Evolutionary conservation across 2,113 vertebrate species (phyloP).

Genomic region (Blennius ocellaris): DNA sequence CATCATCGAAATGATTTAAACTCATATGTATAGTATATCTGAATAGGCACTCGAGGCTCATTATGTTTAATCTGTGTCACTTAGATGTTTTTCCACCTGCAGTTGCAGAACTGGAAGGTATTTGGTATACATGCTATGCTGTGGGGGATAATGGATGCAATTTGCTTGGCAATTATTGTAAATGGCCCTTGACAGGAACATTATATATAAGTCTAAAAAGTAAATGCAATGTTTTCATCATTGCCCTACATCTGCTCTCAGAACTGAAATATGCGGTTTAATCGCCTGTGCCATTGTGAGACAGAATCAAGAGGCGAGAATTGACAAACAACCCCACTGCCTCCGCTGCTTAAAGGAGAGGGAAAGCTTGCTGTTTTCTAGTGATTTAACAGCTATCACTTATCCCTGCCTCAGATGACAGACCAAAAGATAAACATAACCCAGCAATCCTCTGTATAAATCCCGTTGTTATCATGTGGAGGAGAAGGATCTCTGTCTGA

Average conservation of each 20-base stretch:
- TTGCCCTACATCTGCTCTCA: slow-evolving; percentile 30
- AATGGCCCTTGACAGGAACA: slow-evolving; percentile 53
- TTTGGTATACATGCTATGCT: slow-evolving; percentile 9
- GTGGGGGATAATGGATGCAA: slow-evolving; percentile 37
- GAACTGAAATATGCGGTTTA: slow-evolving; percentile 37
- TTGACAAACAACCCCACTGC: slow-evolving; percentile 36
- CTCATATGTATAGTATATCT: neutral
- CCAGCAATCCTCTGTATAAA: slow-evolving; percentile 11
- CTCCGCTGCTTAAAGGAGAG: slow-evolving; percentile 6
- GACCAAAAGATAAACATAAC: slow-evolving; percentile 39
- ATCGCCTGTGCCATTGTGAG: slow-evolving; percentile 34
- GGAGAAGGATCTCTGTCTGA: slow-evolving; percentile 37
- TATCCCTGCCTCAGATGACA: slow-evolving; percentile 29
- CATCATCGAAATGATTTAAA: neutral
- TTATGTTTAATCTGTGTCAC: slow-evolving; percentile 7
- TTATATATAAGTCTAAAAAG: slow-evolving; percentile 26
- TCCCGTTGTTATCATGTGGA: slow-evolving; percentile 22
- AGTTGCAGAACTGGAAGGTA: slow-evolving; percentile 27
- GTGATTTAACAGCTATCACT: slow-evolving; percentile 54
- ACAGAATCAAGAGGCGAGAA: slow-evolving; percentile 35
- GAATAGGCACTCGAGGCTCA: neutral
- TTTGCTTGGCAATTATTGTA: slow-evolving; percentile 47
- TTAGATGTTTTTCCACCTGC: slow-evolving; percentile 15
- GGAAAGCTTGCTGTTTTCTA: slow-evolving; percentile 17
- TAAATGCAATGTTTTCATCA: slow-evolving; percentile 48